These are phyloP conservation scores for Phaonia tiefii DNA, from an alignment of 2,888 invertebrate species.

Conservation along the genomic window DNA sequence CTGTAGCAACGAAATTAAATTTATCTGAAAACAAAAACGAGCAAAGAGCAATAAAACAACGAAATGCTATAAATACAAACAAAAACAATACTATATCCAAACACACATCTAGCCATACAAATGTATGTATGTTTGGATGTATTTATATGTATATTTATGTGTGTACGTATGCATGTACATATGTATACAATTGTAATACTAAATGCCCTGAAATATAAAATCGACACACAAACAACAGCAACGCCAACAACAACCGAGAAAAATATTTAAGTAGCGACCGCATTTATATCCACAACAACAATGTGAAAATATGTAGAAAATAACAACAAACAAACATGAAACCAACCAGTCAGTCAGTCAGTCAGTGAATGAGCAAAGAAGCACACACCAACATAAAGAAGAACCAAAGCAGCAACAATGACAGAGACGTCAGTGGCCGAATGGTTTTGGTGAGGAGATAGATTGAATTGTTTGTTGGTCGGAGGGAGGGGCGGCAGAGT, in stretches of 20 bases:
- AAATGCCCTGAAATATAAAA: constrained; percentile 59
- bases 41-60: constrained; percentile 31
- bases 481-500: background rate
- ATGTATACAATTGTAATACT: constrained; percentile 10
- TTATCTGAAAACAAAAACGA: constrained; percentile 59
- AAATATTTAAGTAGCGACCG: constrained; percentile 65
- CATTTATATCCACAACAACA: constrained; percentile 67
- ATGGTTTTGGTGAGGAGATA: no score
- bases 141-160: constrained; percentile 7
- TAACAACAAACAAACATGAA: constrained; percentile 51
- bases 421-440: constrained; percentile 34
- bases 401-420: constrained; percentile 7
- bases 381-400: constrained; percentile 7
- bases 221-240: constrained; percentile 53
- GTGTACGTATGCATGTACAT: constrained; percentile 51
- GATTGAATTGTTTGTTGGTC: no score
- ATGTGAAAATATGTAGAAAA: constrained; percentile 60
- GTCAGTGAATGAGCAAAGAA: background rate
- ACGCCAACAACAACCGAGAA: constrained; percentile 38
- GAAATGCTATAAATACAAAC: constrained; percentile 45
- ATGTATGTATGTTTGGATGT: constrained; percentile 68
- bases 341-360: no score
- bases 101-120: no score
- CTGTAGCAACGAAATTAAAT: constrained; percentile 35
- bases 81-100: background rate